Evolutionary conservation across 1,140 invertebrate species (phyloP).

Genomic region (Drosophila navojoa): DNA sequence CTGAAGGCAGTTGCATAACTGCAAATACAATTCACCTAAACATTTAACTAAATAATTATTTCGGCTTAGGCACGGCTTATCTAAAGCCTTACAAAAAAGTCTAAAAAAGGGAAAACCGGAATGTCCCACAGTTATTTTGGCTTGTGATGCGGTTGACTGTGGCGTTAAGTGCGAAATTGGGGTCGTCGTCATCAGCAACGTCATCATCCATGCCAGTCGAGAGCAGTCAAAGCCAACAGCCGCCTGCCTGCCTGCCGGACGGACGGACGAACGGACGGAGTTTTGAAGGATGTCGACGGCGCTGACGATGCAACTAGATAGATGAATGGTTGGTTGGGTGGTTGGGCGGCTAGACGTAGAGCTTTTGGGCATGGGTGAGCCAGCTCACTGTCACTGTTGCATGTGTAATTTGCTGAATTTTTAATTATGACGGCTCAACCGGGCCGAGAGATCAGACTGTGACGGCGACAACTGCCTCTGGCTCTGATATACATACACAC

Average conservation of each 20-base stretch:
- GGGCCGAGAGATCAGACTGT: constrained; percentile 6
- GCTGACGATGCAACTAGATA: neutral
- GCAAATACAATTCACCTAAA: too few relatives aligned
- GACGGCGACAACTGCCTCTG: constrained; percentile 21
- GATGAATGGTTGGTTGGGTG: neutral
- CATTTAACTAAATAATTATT: too few relatives aligned
- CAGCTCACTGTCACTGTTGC: constrained; percentile 48
- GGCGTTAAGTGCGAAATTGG: constrained; percentile 69
- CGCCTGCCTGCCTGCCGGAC: neutral
- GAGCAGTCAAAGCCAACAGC: constrained; percentile 17
- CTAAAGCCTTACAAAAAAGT: neutral
- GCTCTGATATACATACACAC: neutral
- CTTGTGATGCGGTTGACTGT: constrained; percentile 38
- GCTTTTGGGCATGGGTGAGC: neutral
- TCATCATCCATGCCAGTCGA: constrained; percentile 15
- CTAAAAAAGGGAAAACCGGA: too few relatives aligned
- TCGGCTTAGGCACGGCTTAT: neutral
- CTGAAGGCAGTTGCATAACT: too few relatives aligned
- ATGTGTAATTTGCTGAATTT: constrained; percentile 75
- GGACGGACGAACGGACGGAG: constrained; percentile 2
- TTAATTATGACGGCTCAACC: constrained; percentile 64
- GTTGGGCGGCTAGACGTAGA: too few relatives aligned
- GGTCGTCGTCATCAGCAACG: constrained; percentile 46
- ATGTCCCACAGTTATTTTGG: neutral
- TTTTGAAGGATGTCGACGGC: constrained; percentile 12